These are phyloP conservation scores for Drosophila guanche DNA, from an alignment of 1,140 invertebrate species.

Conservation along the genomic window DNA sequence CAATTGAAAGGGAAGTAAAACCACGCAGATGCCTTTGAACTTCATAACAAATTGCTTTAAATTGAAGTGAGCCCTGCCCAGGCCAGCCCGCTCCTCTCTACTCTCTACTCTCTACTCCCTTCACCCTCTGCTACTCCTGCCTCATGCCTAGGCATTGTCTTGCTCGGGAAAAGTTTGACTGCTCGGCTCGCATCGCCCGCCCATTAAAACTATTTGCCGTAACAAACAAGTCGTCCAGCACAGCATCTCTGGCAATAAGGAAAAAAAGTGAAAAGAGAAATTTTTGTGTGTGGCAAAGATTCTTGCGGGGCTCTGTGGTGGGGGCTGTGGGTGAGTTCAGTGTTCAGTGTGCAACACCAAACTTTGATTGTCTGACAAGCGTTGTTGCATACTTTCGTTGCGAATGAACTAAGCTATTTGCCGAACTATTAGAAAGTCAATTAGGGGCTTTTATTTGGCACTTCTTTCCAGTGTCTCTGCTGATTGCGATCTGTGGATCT, in stretches of 20 bases:
- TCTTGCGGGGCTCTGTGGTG: conserved; percentile 24
- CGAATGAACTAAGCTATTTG: conserved; percentile 57
- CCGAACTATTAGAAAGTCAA: conserved; percentile 71
- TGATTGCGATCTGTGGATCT: too few species aligned
- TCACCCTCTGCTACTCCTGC: conserved; percentile 22
- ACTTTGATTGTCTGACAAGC: conserved; percentile 57
- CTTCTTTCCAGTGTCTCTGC: background rate
- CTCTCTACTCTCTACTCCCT: conserved; percentile 2
- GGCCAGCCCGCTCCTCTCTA: background rate
- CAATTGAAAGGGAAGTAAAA: conserved; percentile 56
- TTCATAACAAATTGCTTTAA: conserved; percentile 74
- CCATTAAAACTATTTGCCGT: conserved; percentile 79
- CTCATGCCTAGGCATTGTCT: background rate
- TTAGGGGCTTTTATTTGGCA: conserved; percentile 42
- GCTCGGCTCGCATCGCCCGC: conserved; percentile 32
- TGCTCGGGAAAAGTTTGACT: conserved; percentile 44
- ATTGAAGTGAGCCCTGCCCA: conserved; percentile 33
- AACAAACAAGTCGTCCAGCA: conserved; percentile 53
- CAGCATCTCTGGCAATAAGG: conserved; percentile 3
- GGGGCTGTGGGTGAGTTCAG: conserved; percentile 17
- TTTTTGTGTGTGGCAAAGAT: conserved; percentile 52
- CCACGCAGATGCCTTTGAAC: conserved; percentile 46
- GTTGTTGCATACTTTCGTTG: conserved; percentile 43
- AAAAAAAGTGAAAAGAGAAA: conserved; percentile 14
- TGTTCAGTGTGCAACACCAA: conserved; percentile 8